Conservation (phyloP, 2,797 vertebrate species). For the Rhinophrynus dorsalis region DNA sequence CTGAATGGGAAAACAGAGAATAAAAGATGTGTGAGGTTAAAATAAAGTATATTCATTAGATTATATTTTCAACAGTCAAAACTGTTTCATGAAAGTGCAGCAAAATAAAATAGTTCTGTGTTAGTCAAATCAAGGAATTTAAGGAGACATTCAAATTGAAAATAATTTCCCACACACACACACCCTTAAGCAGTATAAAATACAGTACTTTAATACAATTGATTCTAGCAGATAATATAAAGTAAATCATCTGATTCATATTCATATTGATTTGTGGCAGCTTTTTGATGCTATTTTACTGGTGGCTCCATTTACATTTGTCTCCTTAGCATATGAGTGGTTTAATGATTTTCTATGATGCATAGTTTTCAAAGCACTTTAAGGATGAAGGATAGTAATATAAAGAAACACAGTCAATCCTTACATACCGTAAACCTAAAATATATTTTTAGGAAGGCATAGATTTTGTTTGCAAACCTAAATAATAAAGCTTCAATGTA, state of each 20-base stretch:
- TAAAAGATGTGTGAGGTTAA: too few relatives aligned
- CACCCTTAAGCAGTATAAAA: not conserved
- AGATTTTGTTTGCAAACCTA: too few relatives aligned
- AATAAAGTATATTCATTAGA: too few relatives aligned
- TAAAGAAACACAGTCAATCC: constrained; percentile 44
- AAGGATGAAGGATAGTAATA: constrained; percentile 40
- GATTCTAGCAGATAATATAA: constrained; percentile 7
- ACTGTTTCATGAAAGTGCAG: too few relatives aligned
- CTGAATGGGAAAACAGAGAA: too few relatives aligned
- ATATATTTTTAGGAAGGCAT: constrained; percentile 32
- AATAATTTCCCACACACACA: not conserved
- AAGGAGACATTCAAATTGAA: too few relatives aligned
- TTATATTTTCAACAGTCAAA: too few relatives aligned
- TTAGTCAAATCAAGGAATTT: too few relatives aligned
- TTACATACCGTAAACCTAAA: constrained; percentile 52
- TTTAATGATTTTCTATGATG: constrained; percentile 50
- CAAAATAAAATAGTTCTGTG: too few relatives aligned
- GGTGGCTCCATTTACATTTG: constrained; percentile 50
- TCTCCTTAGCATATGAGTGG: constrained; percentile 48
- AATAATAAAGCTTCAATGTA: too few relatives aligned
- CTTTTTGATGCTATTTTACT: constrained; percentile 41
- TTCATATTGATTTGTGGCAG: constrained; percentile 23
- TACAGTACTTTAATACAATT: too few relatives aligned
- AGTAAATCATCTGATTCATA: constrained; percentile 32
- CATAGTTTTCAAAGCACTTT: constrained; percentile 49